Conservation (phyloP, 2,797 vertebrate species). For the Ptychadena robeensis region DNA sequence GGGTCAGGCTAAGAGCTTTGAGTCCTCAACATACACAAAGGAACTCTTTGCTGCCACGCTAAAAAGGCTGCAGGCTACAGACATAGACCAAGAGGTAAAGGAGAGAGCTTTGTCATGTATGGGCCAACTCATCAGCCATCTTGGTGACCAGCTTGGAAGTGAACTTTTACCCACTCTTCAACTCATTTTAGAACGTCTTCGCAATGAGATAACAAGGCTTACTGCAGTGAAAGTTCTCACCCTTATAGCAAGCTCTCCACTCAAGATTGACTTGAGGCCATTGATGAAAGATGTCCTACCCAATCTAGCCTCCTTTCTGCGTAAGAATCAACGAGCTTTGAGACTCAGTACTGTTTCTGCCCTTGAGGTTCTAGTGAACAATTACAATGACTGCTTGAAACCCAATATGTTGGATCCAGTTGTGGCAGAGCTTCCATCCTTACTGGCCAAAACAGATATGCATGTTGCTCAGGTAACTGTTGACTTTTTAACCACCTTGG, state of each 20-base stretch:
- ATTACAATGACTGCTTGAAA: conserved; percentile 84
- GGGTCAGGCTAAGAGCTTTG: conserved; percentile 72
- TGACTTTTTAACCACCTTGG: conserved; percentile 81
- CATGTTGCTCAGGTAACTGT: conserved; percentile 87
- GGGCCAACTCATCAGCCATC: conserved; percentile 85
- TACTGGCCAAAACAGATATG: conserved; percentile 91
- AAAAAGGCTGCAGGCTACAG: conserved; percentile 87
- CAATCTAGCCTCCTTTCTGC: conserved; percentile 87
- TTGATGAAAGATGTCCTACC: conserved; percentile 84
- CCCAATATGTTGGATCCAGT: conserved; percentile 79
- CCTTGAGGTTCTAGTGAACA: conserved; percentile 82
- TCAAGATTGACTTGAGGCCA: conserved; percentile 83
- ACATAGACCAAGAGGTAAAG: conserved; percentile 96
- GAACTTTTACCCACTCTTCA: conserved; percentile 82
- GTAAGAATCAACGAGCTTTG: conserved; percentile 90
- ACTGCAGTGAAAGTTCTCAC: conserved; percentile 85
- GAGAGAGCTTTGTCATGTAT: conserved; percentile 92
- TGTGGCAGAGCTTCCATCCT: conserved; percentile 82
- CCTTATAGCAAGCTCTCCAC: conserved; percentile 80
- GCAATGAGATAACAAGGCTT: conserved; percentile 92
- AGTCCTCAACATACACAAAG: conserved; percentile 81
- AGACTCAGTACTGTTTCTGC: conserved; percentile 84
- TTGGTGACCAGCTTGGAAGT: conserved; percentile 84
- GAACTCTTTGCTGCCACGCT: conserved; percentile 82
- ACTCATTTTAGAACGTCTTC: conserved; percentile 89